Conservation (phyloP, 2,888 invertebrate genomes). For the Rhagonycha fulva region DNA sequence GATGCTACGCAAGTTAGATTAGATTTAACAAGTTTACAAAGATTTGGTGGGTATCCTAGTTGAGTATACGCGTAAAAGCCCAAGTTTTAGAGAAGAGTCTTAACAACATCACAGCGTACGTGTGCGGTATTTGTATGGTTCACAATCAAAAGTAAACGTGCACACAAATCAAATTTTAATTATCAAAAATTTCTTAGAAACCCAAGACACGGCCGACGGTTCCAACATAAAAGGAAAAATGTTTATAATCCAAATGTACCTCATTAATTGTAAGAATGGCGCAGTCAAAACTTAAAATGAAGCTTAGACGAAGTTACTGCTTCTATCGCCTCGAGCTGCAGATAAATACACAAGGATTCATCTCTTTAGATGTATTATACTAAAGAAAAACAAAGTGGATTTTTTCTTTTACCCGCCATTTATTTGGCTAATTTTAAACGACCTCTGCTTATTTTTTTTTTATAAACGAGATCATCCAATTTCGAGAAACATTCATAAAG, state of each 20-base stretch:
- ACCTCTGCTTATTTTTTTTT: slow-evolving; percentile 7
- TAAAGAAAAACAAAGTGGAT: slow-evolving; percentile 4
- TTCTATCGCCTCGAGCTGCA: slow-evolving; percentile 31
- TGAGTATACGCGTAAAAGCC: slow-evolving; percentile 40
- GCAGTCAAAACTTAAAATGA: slow-evolving; percentile 31
- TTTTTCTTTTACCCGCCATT: slow-evolving; percentile 15
- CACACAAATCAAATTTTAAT: slow-evolving; percentile 30
- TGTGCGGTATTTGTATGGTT: slow-evolving; percentile 39
- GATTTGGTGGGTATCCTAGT: slow-evolving; percentile 41
- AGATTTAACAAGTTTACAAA: slow-evolving; percentile 45
- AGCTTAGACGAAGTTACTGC: slow-evolving; percentile 24
- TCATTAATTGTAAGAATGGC: slow-evolving; percentile 38
- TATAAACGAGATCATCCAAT: background rate
- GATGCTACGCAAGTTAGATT: slow-evolving; percentile 39
- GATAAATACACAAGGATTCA: slow-evolving; percentile 34
- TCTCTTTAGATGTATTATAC: slow-evolving; percentile 30
- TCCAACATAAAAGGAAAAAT: slow-evolving; percentile 6
- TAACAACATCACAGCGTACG: slow-evolving; percentile 34
- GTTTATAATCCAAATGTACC: slow-evolving; percentile 33
- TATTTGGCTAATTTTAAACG: slow-evolving; percentile 30
- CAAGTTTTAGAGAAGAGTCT: slow-evolving; percentile 41
- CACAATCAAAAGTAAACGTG: slow-evolving; percentile 35
- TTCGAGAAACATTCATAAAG: background rate
- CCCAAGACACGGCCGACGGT: slow-evolving; percentile 11
- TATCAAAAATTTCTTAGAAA: slow-evolving; percentile 12